Evolutionary conservation across 2,113 vertebrate species (phyloP), one percentile per base, ranked within the genome.

Genomic region (Paedocypris sp.): DNA sequence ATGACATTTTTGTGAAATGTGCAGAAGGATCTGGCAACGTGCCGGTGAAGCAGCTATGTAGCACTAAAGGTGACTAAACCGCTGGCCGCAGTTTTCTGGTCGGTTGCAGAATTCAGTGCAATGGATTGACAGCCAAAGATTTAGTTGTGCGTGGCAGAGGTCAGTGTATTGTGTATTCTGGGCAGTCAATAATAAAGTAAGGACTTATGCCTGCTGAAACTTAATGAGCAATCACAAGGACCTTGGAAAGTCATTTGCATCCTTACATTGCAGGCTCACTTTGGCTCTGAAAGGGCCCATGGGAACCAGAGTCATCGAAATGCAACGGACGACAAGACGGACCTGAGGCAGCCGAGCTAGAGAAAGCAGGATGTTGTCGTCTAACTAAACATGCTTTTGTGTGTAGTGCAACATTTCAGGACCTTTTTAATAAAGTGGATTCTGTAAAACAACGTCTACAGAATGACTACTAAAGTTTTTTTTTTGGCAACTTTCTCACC

Each of bases 121-220:
- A 96, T 93, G 90, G 92, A 93, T 93, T 84, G 88, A 84, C 80
- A 75, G 81, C 84, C 85, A 91, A 89, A 93, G 92, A 94, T 94
- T 91, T 93, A 93, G 90, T 95, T 88, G 85, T 82, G 77, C 84
- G 85, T 91, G 92, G 90, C 93, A 95, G 90, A 95, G 94, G 94
- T 97, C 92, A 91, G 82, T 85, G 90, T 90, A 91, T 96, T 98
- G 94, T 98, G 93, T 98, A 94, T 97, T 94, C 92, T 94, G 86
- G 89, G 91, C 88, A 97, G 94, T 98, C 94, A 98, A 98, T 98
- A 98, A 98, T 97, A 97, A 98, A 98, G 92, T 98, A 91, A 90
- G 88, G 85, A 92, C 89, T 90, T 87, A 91, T 89, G 92, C 88
- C 85, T 81, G 78, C 79, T 69, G 94, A 96, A 98, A 96, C 89